Percentiles rank a stretch among this genome's conserved stretches.
phyloP scores from a whole-genome alignment of 2,888 invertebrate genomes.

The Drosophila melanosoma region DNA sequence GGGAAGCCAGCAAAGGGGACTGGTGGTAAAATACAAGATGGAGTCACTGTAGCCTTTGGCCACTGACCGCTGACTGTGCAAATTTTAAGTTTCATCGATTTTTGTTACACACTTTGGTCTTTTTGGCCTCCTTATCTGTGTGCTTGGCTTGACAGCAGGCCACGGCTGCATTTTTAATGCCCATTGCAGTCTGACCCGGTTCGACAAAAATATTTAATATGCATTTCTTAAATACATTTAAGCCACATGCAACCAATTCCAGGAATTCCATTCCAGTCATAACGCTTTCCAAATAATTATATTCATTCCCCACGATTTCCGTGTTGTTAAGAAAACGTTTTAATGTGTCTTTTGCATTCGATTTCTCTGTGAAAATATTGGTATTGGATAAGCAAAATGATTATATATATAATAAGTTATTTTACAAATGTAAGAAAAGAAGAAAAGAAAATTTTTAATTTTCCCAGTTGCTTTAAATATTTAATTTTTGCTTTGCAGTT shows the following conservation, averaged over 20 bases:
- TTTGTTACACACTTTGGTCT: conserved; percentile 50
- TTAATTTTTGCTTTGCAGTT: conserved; percentile 20
- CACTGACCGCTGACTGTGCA: conserved; percentile 44
- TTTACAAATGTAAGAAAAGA: neutral
- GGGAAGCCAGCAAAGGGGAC: neutral
- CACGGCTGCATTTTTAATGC: conserved; percentile 67
- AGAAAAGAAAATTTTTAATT: too few relatives aligned
- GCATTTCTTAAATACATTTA: conserved; percentile 43
- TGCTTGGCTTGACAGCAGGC: conserved; percentile 49
- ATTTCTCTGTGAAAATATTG: neutral
- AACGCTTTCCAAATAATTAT: neutral
- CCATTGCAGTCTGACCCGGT: conserved; percentile 67
- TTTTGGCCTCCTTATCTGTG: conserved; percentile 21
- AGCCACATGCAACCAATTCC: conserved; percentile 20
- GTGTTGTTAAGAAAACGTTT: neutral
- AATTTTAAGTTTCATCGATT: conserved; percentile 69
- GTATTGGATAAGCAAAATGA: neutral
- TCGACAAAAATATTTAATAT: conserved; percentile 65
- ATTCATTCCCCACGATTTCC: neutral
- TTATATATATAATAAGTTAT: neutral
- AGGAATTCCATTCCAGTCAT: neutral
- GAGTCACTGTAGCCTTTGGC: conserved; percentile 31
- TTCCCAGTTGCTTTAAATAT: neutral
- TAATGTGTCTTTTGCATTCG: neutral
- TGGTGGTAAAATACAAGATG: conserved; percentile 8